Percentiles rank a stretch among this genome's conserved stretches.
Conservation (phyloP, 2,888 invertebrate genomes). For the Adineta ricciae region DNA sequence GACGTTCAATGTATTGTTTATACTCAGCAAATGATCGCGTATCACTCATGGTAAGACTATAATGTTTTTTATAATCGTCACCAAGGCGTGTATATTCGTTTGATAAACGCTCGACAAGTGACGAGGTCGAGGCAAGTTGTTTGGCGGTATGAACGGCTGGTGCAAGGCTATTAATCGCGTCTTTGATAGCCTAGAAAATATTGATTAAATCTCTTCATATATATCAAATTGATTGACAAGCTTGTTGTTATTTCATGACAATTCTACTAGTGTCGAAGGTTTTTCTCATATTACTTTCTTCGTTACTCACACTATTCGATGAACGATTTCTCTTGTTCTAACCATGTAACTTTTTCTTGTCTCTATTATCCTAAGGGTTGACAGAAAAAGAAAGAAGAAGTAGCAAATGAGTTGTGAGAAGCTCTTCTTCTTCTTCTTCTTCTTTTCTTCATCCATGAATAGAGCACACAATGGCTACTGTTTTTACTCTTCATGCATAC, state of each 20-base stretch:
- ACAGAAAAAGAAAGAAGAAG: neutral
- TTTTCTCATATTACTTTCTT: neutral
- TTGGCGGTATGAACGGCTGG: neutral
- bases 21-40: neutral
- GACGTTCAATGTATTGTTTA: neutral
- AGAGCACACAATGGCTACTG: neutral
- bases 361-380: neutral
- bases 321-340: neutral
- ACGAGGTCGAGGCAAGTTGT: neutral
- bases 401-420: neutral
- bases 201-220: neutral
- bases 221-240: neutral
- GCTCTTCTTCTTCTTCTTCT: neutral
- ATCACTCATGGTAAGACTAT: neutral
- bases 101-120: neutral
- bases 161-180: neutral
- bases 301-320: neutral
- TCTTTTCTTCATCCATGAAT: neutral
- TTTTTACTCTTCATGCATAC: neutral
- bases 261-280: neutral
- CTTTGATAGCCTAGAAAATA: neutral
- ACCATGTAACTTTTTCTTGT: neutral
- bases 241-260: neutral
- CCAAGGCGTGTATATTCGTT: neutral
- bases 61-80: neutral